Evolutionary conservation across 2,888 invertebrate genomes (phyloP), one percentile per base, ranked within the genome.

Genomic region (Dermolepida albohirtum): DNA sequence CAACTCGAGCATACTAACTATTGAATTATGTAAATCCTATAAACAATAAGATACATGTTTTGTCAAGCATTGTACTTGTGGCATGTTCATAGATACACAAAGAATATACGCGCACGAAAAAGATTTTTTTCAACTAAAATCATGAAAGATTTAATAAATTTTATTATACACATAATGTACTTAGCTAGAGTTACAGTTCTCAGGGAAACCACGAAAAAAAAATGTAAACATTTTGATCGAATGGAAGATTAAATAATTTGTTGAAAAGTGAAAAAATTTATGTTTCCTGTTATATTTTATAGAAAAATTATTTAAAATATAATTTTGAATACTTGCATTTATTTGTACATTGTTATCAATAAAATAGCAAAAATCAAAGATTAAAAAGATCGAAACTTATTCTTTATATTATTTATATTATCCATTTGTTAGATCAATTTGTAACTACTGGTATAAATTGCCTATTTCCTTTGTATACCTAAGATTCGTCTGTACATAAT

Each of bases 41-140:
- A 57, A 57, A 44, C 57, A 57, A 57, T 57, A 57, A 57, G 43
- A 57, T 57, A 40, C 57, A 57, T 57, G 57, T 44, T 34, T 57
- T 43, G 57, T 57, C 57, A 57, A 22, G 43, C 57, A 57, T 57
- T 57, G 57, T 44, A 57, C 16, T 47, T 14, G 27, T 57, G 27
- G 57, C 12, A 27, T 27, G 8, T 14, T 55, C 29, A 16, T 41
- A 7, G 27, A 44, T 6, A 27, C 11, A 44, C 34, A 54, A 10
- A 10, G 16, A 52, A 34, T 34, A 34, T 34, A 34, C 34, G 34
- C 12, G 16, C 8, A 22, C 22, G n/a, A 29, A 29, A 29, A 54
- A 54, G 27, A 39, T 54, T 54, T 54, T 54, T 54, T 39, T n/a
- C n/a, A 54, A 16, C 39, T 54, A 14, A 54, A 54, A 39, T n/a